Conservation (phyloP, 2,113 vertebrate genomes). For the Cynocephalus volans region DNA sequence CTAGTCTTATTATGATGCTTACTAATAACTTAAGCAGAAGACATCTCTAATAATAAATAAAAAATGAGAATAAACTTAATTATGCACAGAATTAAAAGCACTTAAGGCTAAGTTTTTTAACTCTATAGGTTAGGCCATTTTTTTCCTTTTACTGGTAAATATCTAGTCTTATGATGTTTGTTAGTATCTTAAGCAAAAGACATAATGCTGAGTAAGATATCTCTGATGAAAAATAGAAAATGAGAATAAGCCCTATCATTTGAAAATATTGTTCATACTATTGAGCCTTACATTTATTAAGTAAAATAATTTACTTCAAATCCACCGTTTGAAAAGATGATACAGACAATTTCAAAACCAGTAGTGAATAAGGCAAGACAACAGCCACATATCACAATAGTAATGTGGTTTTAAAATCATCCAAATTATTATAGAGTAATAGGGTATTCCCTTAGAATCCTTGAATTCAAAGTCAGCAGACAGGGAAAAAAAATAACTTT, state of each 20-base stretch:
- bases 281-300: background rate
- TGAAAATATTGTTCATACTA: background rate
- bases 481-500: background rate
- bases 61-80: background rate
- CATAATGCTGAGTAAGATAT: background rate
- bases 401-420: slow-evolving; percentile 21
- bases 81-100: background rate
- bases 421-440: slow-evolving; percentile 27
- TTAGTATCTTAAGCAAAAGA: background rate
- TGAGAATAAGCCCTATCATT: slow-evolving; percentile 20
- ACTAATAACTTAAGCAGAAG: background rate
- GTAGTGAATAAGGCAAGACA: background rate
- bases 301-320: slow-evolving; percentile 18
- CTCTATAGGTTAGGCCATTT: background rate
- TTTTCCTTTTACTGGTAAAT: background rate
- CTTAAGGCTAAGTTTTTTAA: background rate
- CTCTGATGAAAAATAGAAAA: slow-evolving; percentile 19
- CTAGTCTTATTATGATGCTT: background rate
- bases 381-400: background rate
- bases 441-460: background rate
- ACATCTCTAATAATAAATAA: background rate
- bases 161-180: background rate
- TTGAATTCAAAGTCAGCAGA: slow-evolving; percentile 32
- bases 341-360: slow-evolving; percentile 1
- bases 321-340: background rate